Evolutionary conservation across 35 echinoderm and acorn worm genomes (phyloP).

Genomic region (Diadema setosum): DNA sequence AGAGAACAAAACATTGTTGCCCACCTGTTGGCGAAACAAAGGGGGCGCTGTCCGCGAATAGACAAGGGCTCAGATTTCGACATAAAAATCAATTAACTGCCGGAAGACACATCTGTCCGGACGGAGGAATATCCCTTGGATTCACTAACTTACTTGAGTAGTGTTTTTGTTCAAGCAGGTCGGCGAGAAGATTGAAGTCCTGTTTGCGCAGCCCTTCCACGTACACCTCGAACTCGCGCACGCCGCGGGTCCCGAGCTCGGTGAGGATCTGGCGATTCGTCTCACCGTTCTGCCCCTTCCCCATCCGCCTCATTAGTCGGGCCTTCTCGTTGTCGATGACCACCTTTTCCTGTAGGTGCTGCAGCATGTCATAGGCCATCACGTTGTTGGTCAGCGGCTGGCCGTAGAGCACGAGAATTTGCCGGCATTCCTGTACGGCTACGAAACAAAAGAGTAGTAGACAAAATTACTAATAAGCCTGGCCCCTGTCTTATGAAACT

Average conservation of each 20-base stretch:
- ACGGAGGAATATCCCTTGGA: too few relatives aligned
- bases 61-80: too few relatives aligned
- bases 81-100: too few relatives aligned
- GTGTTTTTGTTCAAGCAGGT: slow-evolving; percentile 86
- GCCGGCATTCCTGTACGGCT: slow-evolving; percentile 67
- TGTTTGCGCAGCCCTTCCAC: slow-evolving; percentile 47
- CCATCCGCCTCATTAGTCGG: slow-evolving; percentile 59
- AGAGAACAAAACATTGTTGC: too few relatives aligned
- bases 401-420: slow-evolving; percentile 44
- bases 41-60: too few relatives aligned
- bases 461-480: neutral
- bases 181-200: slow-evolving; percentile 66
- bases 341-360: slow-evolving; percentile 66
- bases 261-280: slow-evolving; percentile 60
- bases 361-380: slow-evolving; percentile 69
- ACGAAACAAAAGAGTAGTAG: neutral
- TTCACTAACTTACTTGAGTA: slow-evolving; percentile 92
- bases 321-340: slow-evolving; percentile 73
- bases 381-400: slow-evolving; percentile 56
- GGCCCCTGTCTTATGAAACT: neutral
- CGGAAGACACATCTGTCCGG: too few relatives aligned
- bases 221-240: slow-evolving; percentile 76
- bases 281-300: slow-evolving; percentile 36
- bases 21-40: too few relatives aligned
- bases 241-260: slow-evolving; percentile 70